phyloP scores from a whole-genome alignment of 1,140 invertebrate genomes.

The Ptiloglossa arizonensis region DNA sequence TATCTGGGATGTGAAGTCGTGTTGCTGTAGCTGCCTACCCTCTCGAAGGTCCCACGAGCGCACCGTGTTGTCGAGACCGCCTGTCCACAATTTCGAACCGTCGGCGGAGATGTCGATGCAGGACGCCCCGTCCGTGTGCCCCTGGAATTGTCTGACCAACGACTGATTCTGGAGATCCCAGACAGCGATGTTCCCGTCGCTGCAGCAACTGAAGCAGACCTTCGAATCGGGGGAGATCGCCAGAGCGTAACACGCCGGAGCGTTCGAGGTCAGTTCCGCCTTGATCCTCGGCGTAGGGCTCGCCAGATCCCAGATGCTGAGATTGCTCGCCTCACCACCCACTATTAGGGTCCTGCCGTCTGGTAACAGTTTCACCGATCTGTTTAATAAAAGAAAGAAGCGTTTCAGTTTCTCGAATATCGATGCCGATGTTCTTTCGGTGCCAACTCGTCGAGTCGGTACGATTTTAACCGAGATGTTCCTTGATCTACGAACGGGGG shows the following conservation, averaged over 20 bases:
- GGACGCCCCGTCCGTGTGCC: conserved; percentile 98
- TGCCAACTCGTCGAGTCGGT: too few species aligned
- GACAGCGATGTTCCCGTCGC: conserved; percentile 97
- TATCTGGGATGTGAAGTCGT: conserved; percentile 97
- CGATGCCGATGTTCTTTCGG: too few species aligned
- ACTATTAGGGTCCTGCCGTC: conserved; percentile 98
- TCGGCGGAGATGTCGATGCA: conserved; percentile 99
- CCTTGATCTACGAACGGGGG: too few species aligned
- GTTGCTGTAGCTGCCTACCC: conserved; percentile 96
- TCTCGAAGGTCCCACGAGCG: conserved; percentile 98
- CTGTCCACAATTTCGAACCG: conserved; percentile 98
- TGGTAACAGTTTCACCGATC: conserved; percentile 96
- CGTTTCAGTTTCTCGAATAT: neutral
- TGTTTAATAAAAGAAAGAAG: conserved; percentile 16
- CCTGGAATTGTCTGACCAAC: conserved; percentile 97
- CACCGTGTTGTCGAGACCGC: conserved; percentile 98
- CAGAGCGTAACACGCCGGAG: conserved; percentile 98
- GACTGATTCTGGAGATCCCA: conserved; percentile 97
- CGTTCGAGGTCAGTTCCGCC: conserved; percentile 96
- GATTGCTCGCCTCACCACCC: conserved; percentile 97
- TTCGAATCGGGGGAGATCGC: conserved; percentile 98
- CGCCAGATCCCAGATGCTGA: conserved; percentile 98
- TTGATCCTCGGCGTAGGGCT: conserved; percentile 94
- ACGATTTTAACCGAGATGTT: too few species aligned
- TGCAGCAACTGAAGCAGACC: conserved; percentile 98